phyloP scores from a whole-genome alignment of 2,113 vertebrate species.

The Cochlearius cochlearius region DNA sequence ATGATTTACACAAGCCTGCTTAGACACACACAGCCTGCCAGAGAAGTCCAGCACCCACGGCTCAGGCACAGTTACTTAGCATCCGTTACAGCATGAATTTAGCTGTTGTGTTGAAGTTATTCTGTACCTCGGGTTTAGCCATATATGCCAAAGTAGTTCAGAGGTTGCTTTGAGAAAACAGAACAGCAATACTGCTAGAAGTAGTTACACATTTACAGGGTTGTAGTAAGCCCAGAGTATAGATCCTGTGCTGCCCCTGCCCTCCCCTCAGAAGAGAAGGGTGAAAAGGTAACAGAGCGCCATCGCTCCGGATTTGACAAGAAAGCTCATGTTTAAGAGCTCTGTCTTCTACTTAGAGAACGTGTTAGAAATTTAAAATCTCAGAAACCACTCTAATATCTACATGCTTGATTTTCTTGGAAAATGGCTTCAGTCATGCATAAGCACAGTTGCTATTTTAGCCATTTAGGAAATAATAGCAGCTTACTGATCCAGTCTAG shows the following conservation, averaged over 20 bases:
- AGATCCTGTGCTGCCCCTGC: background rate
- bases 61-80: background rate
- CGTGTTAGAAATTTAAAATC: background rate
- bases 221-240: background rate
- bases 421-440: background rate
- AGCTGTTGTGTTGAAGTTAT: background rate
- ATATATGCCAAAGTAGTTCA: background rate
- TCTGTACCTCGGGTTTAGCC: constrained; percentile 21
- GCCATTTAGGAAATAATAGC: background rate
- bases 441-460: background rate
- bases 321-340: background rate
- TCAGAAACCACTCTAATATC: background rate
- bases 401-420: background rate
- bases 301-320: background rate
- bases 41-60: background rate
- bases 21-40: background rate
- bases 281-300: background rate
- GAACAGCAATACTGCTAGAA: background rate
- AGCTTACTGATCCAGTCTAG: background rate
- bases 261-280: background rate
- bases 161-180: constrained; percentile 35
- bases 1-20: background rate
- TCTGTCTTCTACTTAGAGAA: background rate
- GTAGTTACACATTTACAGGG: constrained; percentile 36
- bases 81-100: background rate